Evolutionary conservation across 2,888 invertebrate species (phyloP), one percentile per base, ranked within the genome.

Genomic region (Theodoxus fluviatilis): DNA sequence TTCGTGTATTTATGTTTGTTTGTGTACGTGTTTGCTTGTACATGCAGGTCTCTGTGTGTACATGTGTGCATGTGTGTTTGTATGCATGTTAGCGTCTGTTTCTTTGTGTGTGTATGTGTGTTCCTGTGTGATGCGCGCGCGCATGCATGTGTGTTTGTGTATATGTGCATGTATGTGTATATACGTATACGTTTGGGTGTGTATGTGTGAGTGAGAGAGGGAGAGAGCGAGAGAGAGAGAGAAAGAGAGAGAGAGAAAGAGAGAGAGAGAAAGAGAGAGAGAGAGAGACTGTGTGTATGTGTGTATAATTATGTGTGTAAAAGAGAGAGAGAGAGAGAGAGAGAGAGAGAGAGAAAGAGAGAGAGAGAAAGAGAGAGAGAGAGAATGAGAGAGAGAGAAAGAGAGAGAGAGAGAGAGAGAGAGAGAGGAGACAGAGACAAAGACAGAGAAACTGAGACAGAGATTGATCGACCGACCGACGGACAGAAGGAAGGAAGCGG

Each of bases 271-370:
- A 18, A 52, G 52, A 52, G 52, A 52, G 52, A 52, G 52, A 52
- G 52, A 52, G 52, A 52, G 52, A 52, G 52, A 52, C 22, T n/a
- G n/a, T n/a, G n/a, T n/a, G n/a, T n/a, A n/a, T n/a, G n/a, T n/a
- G n/a, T n/a, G n/a, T n/a, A n/a, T n/a, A n/a, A n/a, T n/a, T n/a
- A n/a, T n/a, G n/a, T n/a, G n/a, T n/a, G n/a, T n/a, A n/a, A 52
- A 25, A 52, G 52, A 52, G 52, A 52, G 71, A 73, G 65, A 69
- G 69, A 68, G 57, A 69, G 68, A 55, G 57, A 71, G 64, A 73
- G 59, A 67, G 69, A 71, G 63, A 74, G 73, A 73, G 59, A 73
- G 67, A 70, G 67, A 70, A 52, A 73, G 67, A 73, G 63, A 72
- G 67, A 64, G 67, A 67, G 64, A 69, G 69, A 67, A 64, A 66